Percentiles rank a stretch among this genome's conserved stretches.
Conservation (phyloP, 2,797 vertebrate genomes). For the Spinus pinus region DNA sequence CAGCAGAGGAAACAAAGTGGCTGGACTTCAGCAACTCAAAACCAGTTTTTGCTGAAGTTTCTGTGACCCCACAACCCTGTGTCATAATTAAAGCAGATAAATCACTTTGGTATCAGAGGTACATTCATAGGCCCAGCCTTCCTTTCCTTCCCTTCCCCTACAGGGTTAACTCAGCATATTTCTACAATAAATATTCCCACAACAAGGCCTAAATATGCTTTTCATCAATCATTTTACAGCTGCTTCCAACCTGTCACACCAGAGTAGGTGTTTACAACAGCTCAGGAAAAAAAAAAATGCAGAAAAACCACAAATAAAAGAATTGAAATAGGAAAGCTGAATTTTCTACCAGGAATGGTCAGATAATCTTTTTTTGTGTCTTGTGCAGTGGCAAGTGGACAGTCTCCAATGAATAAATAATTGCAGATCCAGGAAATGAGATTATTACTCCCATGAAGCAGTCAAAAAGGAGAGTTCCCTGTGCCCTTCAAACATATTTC, state of each 20-base stretch:
- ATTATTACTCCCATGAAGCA: background rate
- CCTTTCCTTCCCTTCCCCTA: background rate
- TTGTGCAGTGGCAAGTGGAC: background rate
- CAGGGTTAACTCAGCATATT: slow-evolving; percentile 1
- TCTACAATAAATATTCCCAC: background rate
- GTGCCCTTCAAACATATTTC: background rate
- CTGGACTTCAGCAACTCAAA: background rate
- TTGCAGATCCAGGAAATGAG: background rate
- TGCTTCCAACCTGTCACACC: slow-evolving; percentile 3
- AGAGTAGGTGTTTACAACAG: background rate
- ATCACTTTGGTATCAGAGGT: background rate
- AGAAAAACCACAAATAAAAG: background rate
- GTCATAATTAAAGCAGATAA: background rate
- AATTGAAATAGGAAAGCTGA: background rate
- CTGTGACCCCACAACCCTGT: background rate
- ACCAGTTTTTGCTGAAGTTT: background rate
- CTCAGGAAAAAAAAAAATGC: background rate
- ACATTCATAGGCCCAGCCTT: background rate
- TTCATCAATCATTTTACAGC: slow-evolving; percentile 50
- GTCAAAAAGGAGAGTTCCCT: background rate
- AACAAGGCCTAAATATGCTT: background rate
- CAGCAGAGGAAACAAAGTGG: background rate
- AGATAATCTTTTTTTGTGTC: background rate
- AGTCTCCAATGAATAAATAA: background rate
- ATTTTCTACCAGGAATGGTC: background rate